Evolutionary conservation across 37 sponge, comb jelly and placozoan species (phyloP), one percentile per base, ranked within the genome.

Genomic region (Crambe crambe): DNA sequence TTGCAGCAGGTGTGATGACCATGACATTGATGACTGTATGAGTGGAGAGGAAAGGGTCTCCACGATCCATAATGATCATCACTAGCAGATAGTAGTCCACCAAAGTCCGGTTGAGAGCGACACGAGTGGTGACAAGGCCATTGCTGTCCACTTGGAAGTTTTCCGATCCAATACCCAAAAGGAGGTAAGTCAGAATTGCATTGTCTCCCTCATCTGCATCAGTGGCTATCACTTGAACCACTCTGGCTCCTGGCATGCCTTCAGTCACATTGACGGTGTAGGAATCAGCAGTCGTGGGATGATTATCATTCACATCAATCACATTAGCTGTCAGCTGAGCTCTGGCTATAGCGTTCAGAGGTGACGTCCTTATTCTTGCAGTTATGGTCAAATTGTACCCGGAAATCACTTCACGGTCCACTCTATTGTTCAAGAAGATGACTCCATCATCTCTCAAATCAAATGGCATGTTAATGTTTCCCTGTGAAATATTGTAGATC

Each of bases 231-330:
- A 94, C 66, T 12, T 76, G 65, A 18, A 94, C 77, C 3, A 94
- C 91, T 30, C 22, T 37, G 1, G 32, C 44, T 64, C 57, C 58
- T 6, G 39, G 56, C 34, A 36, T 21, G 23, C 80, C 74, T 41
- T 86, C 94, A 31, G 80, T 62, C 9, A 84, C 88, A 40, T 72
- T 75, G 37, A 80, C 83, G 62, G 58, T 87, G 70, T 70, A 89
- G 1, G 76, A 74, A 0, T 79, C 58, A 1, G 63, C 74, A n/a
- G 87, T 70, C 4, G 76, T 42, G n/a, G 95, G 95, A 25, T 57
- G 75, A 34, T 94, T 90, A 69, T 94, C 95, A 81, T 94, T 94
- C 39, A 94, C 89, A 77, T 94, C 95, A 37, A 81, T 37, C 32
- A 94, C 86, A 0, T 44, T 73, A 17, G 89, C 81, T 35, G 54